These are phyloP conservation scores for Notarius quadriscutis DNA, from an alignment of 2,113 vertebrate species.

Conservation along the genomic window DNA sequence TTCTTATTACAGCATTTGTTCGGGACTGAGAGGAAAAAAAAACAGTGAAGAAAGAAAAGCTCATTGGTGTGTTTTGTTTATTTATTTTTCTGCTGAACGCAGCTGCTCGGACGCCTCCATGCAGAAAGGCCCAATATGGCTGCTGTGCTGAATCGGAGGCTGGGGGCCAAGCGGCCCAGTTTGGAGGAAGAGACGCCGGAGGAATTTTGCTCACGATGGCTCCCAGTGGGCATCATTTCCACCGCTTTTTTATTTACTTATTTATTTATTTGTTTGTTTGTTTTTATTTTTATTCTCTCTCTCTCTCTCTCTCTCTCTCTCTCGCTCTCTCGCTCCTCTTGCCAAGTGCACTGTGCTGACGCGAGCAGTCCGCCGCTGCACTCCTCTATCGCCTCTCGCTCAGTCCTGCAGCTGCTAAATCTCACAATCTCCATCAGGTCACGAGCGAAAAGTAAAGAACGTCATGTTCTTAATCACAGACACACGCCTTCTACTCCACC, in stretches of 20 bases:
- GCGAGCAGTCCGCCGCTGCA: slow-evolving; percentile 72
- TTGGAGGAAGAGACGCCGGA: slow-evolving; percentile 62
- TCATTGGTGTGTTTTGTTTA: slow-evolving; percentile 68
- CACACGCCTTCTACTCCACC: neutral
- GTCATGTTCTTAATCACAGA: neutral
- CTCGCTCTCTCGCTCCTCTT: slow-evolving; percentile 59
- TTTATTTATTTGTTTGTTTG: neutral
- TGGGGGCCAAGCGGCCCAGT: slow-evolving; percentile 67
- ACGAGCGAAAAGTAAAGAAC: neutral
- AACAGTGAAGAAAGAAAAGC: slow-evolving; percentile 53
- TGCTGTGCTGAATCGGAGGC: slow-evolving; percentile 70
- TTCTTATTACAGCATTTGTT: slow-evolving; percentile 67
- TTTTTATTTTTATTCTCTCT: slow-evolving; percentile 36
- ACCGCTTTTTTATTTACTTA: slow-evolving; percentile 54
- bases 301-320: slow-evolving; percentile 54
- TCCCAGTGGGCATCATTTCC: slow-evolving; percentile 72
- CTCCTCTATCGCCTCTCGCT: slow-evolving; percentile 74
- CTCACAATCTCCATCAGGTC: neutral
- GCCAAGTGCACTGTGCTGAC: slow-evolving; percentile 77
- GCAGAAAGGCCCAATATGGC: slow-evolving; percentile 75
- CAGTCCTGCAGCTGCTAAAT: slow-evolving; percentile 80
- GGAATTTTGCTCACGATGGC: slow-evolving; percentile 69
- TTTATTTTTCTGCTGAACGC: slow-evolving; percentile 74
- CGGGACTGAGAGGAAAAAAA: neutral
- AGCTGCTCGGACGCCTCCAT: slow-evolving; percentile 59